These are phyloP conservation scores for Pluvianellus socialis DNA, from an alignment of 2,113 vertebrate genomes.

Conservation along the genomic window DNA sequence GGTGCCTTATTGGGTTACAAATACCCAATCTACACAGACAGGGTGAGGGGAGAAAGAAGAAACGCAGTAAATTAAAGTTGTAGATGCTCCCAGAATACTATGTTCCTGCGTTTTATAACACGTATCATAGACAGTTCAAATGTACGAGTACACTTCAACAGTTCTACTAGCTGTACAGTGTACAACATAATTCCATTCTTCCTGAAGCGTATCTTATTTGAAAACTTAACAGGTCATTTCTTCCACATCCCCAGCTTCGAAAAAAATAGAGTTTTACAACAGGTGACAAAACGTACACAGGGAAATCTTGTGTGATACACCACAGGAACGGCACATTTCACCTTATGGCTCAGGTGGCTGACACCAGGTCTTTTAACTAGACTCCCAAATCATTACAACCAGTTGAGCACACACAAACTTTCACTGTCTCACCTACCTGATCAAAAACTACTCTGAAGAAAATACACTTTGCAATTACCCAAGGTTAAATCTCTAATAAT, in stretches of 20 bases:
- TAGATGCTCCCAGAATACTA: not conserved
- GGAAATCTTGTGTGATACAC: not conserved
- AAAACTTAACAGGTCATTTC: not conserved
- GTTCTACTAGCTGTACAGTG: not conserved
- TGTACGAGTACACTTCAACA: not conserved
- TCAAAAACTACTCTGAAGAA: constrained; percentile 39
- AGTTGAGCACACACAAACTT: constrained; percentile 1
- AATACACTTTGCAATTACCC: constrained; percentile 57
- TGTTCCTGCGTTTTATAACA: not conserved
- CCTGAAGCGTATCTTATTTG: not conserved
- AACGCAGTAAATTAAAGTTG: not conserved
- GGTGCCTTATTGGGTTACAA: not conserved
- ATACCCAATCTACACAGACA: not conserved
- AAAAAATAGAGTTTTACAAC: not conserved
- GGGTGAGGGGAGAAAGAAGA: not conserved
- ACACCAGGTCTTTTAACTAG: not conserved
- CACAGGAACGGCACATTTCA: fast-evolving
- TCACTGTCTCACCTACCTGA: not conserved
- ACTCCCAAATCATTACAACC: not conserved
- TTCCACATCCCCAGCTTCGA: not conserved
- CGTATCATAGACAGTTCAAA: not conserved
- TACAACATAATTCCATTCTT: not conserved
- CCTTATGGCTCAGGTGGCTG: not conserved
- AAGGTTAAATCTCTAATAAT: constrained; percentile 70
- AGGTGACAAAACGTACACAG: not conserved